phyloP scores from a whole-genome alignment of 2,888 invertebrate genomes.

The Amiota minor region DNA sequence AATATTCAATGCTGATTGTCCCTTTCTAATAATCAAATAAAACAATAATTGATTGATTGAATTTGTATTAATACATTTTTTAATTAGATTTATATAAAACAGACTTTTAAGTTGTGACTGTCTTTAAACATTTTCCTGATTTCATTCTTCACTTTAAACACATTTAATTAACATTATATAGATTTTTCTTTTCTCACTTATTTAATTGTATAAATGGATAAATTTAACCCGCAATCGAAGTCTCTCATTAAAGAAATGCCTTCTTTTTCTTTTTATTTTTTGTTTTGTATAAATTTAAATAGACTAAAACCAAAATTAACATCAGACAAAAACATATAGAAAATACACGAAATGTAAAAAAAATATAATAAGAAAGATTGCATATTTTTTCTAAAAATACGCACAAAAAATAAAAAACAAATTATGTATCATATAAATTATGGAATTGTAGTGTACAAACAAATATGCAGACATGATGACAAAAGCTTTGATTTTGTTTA shows the following conservation, averaged over 20 bases:
- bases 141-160: slow-evolving; percentile 17
- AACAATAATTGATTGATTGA: neutral
- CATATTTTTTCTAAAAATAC: too few species aligned
- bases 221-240: slow-evolving; percentile 40
- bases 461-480: too few species aligned
- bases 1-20: too few species aligned
- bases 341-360: slow-evolving; percentile 48
- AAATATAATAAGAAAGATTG: slow-evolving; percentile 24
- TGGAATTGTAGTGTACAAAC: too few species aligned
- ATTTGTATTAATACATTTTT: slow-evolving; percentile 45
- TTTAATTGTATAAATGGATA: neutral
- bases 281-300: too few species aligned
- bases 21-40: too few species aligned
- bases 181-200: slow-evolving; percentile 32
- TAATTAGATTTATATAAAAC: slow-evolving; percentile 53
- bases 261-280: too few species aligned
- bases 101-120: slow-evolving; percentile 52
- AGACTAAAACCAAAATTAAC: too few species aligned
- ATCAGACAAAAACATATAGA: slow-evolving; percentile 50
- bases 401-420: neutral
- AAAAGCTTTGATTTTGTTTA: too few species aligned
- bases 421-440: too few species aligned
- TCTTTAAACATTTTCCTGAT: slow-evolving; percentile 44
- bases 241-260: slow-evolving; percentile 38
- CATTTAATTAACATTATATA: slow-evolving; percentile 54